Base-by-base conservation (phyloP, 2,888 invertebrate species). In the Trissoscelio sp. region DNA sequence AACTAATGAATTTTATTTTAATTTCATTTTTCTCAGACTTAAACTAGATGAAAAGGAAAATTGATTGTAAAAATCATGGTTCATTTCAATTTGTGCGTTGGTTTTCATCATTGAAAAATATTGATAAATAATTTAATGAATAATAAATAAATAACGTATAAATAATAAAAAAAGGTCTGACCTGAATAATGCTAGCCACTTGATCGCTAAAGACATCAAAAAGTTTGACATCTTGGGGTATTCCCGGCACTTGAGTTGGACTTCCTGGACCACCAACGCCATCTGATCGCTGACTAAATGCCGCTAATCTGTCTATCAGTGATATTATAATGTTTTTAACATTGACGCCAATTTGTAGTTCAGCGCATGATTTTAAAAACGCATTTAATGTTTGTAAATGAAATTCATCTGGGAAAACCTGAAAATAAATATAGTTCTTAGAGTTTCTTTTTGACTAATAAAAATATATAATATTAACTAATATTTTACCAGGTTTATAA, bases 131-230 rank as follows among this genome's bases (percentile, higher is more conserved):
- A 18, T 44, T 44, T 9, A 18, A 51, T 12, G 11, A 42, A 12
- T 3, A 14, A 14, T 11, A 42, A 42, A 4, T n/a, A 14, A 42
- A 42, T 14, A n/a, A 42, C 14, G 3, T 18, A 2, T 2, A 28
- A n/a, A 66, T 22, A 16, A 9, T 31, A n/a, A 55, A 37, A 67
- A 7, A 31, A 24, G 0, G 48, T 51, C 16, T 75, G 28, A 95
- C 96, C 94, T 97, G 96, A 80, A 99, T 98, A 85, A 99, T 98
- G 77, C 96, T 96, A 0, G 98, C 97, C 2, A 99, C 97, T 92
- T 99, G 99, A 87, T 98, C 96, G 1, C 98, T 99, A 92, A 99
- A 99, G 37, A 99, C 98, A 89, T 99, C 98, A 92, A 99, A 99
- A 5, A 99, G 93, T 89, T 98, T 96, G 12, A 99, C 97, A 86